A percentile compares a stretch with the other conserved stretches of the same genome.
These are phyloP conservation scores for Atethmia centrago DNA, from an alignment of 2,888 invertebrate species.

Conservation along the genomic window DNA sequence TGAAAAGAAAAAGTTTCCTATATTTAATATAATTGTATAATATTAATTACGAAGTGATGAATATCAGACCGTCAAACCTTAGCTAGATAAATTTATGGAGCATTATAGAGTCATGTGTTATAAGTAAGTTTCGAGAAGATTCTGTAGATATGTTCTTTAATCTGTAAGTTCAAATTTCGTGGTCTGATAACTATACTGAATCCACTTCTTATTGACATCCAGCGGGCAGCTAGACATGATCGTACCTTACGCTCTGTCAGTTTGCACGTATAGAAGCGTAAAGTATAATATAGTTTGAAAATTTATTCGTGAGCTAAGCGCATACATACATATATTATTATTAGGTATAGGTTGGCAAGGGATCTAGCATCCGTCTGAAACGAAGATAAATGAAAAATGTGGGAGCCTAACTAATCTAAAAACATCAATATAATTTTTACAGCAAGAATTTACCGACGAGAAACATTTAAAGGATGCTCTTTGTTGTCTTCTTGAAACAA, in stretches of 20 bases:
- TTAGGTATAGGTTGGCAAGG: not conserved
- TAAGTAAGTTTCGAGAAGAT: conserved; percentile 9
- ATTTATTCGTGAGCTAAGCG: conserved; percentile 10
- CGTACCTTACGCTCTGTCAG: conserved; percentile 24
- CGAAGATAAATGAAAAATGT: not conserved
- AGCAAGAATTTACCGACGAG: no score
- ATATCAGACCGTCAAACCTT: conserved; percentile 19
- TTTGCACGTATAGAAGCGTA: conserved; percentile 10
- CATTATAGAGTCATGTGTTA: conserved; percentile 63
- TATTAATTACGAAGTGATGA: not conserved
- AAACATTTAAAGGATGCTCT: no score
- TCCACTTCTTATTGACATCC: not conserved
- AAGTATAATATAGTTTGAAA: conserved; percentile 15
- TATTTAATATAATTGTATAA: not conserved
- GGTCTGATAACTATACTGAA: not conserved
- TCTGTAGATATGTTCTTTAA: not conserved
- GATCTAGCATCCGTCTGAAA: not conserved
- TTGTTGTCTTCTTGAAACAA: no score
- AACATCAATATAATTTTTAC: no score
- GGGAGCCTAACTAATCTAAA: not conserved
- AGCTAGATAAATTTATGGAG: conserved; percentile 58
- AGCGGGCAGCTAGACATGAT: conserved; percentile 19
- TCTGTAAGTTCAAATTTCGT: not conserved
- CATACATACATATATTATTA: not conserved
- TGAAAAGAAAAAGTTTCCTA: conserved; percentile 1